These are phyloP conservation scores for Potamarius usumacintae DNA, from an alignment of 2,113 vertebrate species.

Conservation along the genomic window DNA sequence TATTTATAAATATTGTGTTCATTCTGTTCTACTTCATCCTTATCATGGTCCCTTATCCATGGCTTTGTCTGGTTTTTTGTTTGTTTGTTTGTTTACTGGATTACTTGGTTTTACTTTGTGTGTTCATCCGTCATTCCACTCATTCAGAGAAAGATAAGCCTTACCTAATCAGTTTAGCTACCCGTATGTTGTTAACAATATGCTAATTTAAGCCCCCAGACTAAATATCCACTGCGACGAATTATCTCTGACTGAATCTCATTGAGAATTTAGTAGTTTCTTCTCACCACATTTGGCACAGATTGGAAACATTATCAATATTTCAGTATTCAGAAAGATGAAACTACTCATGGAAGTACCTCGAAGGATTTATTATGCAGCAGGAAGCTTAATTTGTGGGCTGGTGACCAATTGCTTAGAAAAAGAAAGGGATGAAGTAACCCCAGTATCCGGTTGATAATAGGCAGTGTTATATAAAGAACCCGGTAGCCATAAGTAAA, in stretches of 20 bases:
- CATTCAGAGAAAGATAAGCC: neutral
- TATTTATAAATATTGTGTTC: neutral
- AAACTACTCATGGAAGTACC: constrained; percentile 15
- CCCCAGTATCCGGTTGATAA: neutral
- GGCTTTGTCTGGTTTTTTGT: neutral
- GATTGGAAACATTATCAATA: constrained; percentile 1
- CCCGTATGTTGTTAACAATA: neutral
- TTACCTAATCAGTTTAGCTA: constrained; percentile 22
- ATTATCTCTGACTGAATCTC: constrained; percentile 10
- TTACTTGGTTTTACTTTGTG: neutral
- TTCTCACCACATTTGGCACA: constrained; percentile 6
- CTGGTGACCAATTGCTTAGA: constrained; percentile 14
- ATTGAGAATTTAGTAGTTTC: neutral
- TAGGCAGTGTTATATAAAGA: constrained; percentile 22
- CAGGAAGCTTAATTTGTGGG: constrained; percentile 19
- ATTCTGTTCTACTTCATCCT: neutral
- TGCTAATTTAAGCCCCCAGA: neutral
- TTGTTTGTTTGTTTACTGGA: neutral
- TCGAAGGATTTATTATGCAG: constrained; percentile 25
- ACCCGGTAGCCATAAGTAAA: neutral
- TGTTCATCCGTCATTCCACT: neutral
- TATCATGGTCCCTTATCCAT: neutral
- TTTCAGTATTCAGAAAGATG: constrained; percentile 27
- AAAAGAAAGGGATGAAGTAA: neutral
- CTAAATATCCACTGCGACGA: neutral